Percentiles rank a stretch among this genome's conserved stretches.
Evolutionary conservation across 2,113 vertebrate species (phyloP).

Genomic region (Proterorhinus semilunaris): DNA sequence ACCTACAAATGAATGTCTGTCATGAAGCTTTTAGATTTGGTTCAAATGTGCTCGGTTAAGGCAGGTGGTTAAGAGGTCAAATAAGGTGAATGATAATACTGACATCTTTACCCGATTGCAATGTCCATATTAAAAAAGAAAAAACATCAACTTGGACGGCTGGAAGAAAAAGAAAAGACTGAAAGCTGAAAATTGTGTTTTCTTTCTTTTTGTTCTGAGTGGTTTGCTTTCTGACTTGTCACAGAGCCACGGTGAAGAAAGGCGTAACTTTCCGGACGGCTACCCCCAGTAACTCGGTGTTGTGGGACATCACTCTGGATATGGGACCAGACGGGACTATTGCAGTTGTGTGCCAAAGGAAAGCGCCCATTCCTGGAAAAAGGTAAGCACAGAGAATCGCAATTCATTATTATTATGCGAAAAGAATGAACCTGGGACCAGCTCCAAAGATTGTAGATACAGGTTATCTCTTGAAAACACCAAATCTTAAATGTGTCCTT

Average conservation of each 20-base stretch:
- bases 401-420: neutral
- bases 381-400: slow-evolving; percentile 67
- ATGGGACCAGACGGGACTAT: slow-evolving; percentile 73
- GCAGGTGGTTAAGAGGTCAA: too few relatives aligned
- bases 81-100: too few relatives aligned
- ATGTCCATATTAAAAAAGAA: too few relatives aligned
- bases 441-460: too few relatives aligned
- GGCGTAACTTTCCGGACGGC: slow-evolving; percentile 82
- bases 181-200: neutral
- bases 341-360: slow-evolving; percentile 83
- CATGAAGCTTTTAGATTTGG: too few relatives aligned
- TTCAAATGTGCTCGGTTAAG: too few relatives aligned
- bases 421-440: neutral
- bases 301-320: slow-evolving; percentile 85
- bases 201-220: slow-evolving; percentile 10
- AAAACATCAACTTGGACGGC: neutral
- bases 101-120: too few relatives aligned
- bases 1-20: too few relatives aligned
- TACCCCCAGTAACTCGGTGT: slow-evolving; percentile 80
- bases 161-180: neutral
- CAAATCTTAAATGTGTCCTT: too few relatives aligned
- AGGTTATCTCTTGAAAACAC: too few relatives aligned
- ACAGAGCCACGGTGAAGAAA: slow-evolving; percentile 86
- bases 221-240: slow-evolving; percentile 45
- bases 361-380: slow-evolving; percentile 64